Evolutionary conservation across 2,888 invertebrate species (phyloP), one percentile per base, ranked within the genome.

Genomic region (Hypena proboscidalis): DNA sequence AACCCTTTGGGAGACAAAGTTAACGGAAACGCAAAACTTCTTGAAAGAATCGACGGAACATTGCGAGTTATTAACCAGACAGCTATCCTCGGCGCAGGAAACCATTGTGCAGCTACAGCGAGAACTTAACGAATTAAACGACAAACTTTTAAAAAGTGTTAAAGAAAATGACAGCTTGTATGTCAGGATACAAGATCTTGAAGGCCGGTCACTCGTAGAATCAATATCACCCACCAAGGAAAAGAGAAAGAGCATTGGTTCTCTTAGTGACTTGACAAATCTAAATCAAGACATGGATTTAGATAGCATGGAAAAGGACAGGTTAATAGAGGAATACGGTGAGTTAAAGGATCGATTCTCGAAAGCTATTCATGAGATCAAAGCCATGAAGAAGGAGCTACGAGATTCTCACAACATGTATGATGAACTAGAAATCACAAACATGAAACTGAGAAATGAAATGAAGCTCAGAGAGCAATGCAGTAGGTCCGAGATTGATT

Each of bases 331-430:
- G 67, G 96, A 97, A 71, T 97, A 95, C 74, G 92, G 94, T 23
- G 96, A 97, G 67, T 82, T 97, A 43, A 92, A 94, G 49, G 92
- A 93, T 29, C 92, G 97, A 41, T 97, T 97, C 71, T 94, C 96
- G 65, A 96, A 95, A 75, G 97, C 97, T 0, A 94, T 97, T 9
- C 92, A 94, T 58, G 97, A 97, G 87, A 97, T 97, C 35, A 92
- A 95, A 68, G 94, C 95, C 1, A 95, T 97, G 93, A 96, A 96
- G 65, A 92, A 94, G 26, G 96, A 96, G 71, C 86, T 97, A 1
- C 93, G 95, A 14, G 95, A 96, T 58, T 95, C 96, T 1, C 95
- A 97, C 71, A 94, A 94, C 41, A 94, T 94, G 77, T 95, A 95
- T 62, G 97, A 97, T 69, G 95, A 94, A 63, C 83, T 97, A 21